These are phyloP conservation scores for Subacronicta megacephala DNA, from an alignment of 2,888 invertebrate genomes.

Conservation along the genomic window DNA sequence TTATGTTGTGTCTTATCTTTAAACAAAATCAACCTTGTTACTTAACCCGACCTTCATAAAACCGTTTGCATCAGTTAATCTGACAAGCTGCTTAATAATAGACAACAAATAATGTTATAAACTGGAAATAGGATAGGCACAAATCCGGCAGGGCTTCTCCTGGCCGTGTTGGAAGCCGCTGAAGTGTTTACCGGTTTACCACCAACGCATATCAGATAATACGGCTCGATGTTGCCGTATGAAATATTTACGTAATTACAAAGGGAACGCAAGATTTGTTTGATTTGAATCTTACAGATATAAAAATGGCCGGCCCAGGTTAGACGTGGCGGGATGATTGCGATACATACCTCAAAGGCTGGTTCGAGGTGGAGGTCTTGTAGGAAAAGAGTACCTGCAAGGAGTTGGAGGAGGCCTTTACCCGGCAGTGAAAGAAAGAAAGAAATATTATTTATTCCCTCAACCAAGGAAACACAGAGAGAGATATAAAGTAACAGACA, in stretches of 20 bases:
- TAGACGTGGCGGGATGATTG: too few species aligned
- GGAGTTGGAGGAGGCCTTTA: too few species aligned
- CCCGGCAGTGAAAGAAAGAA: too few species aligned
- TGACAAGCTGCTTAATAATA: constrained; percentile 52
- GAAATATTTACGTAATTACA: constrained; percentile 30
- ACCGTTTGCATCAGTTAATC: constrained; percentile 47
- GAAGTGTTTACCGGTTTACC: constrained; percentile 68
- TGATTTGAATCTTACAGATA: background rate
- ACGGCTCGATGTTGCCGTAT: constrained; percentile 41
- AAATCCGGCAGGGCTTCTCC: constrained; percentile 72
- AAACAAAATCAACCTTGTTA: constrained; percentile 18
- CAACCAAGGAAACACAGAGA: too few species aligned
- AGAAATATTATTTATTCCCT: too few species aligned
- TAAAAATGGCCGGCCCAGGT: too few species aligned
- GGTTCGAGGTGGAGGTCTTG: too few species aligned
- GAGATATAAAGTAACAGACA: too few species aligned
- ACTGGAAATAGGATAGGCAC: constrained; percentile 72
- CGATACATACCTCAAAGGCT: too few species aligned
- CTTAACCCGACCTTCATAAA: constrained; percentile 27
- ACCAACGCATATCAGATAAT: constrained; percentile 73
- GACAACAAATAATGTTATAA: constrained; percentile 49
- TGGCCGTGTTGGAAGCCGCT: constrained; percentile 74
- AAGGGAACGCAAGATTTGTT: too few species aligned
- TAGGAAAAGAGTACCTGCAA: too few species aligned
- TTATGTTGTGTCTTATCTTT: too few species aligned